Evolutionary conservation across 2,888 invertebrate species (phyloP), one percentile per base, ranked within the genome.

Genomic region (Megalurothrips usitatus): DNA sequence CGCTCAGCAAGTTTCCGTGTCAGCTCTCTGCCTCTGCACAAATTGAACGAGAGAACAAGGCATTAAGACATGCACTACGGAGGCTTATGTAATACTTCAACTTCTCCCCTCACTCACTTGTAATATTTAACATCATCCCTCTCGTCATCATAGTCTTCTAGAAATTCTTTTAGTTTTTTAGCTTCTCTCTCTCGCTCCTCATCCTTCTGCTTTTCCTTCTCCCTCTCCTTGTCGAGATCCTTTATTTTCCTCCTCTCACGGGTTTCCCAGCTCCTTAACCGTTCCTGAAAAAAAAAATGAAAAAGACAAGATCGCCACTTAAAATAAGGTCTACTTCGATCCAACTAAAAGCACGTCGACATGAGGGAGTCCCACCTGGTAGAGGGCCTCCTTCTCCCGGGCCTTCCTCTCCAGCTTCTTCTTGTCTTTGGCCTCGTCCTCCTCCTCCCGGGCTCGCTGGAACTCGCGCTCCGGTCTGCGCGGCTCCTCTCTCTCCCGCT

Each of bases 61-160:
- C 19, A 80, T 23, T 10, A 49, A 48, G 10, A 26, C n/a, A 8
- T 81, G 28, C 48, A 23, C n/a, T 52, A 48, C 8, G 48, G 6
- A 49, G 14, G 58, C 9, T 52, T 52, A 43, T 58, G 79, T 28
- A 81, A 82, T 26, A 80, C 81, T 63, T 47, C 81, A 80, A 58
- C n/a, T 78, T 26, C 28, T 80, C 79, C 19, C 19, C 28, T 49
- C 68, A 86, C 89, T 87, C 86, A 92, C 92, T 96, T 97, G 90
- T 98, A 99, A 89, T 96, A 99, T 89, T 98, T 98, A 80, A 94
- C 91, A 87, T 99, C 99, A 87, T 99, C 98, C 81, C 97, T 90
- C 88, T 98, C 98, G 87, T 99, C 99, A 86, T 99, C 98, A 86
- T 99, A 99, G 88, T 99, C 99, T 89, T 99, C 99, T 4, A 99